Base-by-base conservation (phyloP, 2,113 vertebrate species). In the Tachycineta bicolor region DNA sequence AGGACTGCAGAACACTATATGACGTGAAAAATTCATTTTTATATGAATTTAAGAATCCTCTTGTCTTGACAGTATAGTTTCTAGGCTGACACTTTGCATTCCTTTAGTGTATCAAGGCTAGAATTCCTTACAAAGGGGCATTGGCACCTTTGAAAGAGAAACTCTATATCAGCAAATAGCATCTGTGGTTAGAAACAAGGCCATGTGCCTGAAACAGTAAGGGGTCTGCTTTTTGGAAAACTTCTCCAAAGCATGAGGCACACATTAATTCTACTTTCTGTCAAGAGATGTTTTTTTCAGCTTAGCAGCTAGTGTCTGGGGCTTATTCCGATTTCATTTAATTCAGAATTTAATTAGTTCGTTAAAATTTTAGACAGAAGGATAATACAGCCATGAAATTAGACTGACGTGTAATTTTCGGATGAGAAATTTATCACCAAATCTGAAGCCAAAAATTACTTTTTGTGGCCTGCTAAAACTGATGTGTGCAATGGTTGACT, bases 321-420 rank as follows among this genome's bases (percentile, higher is more conserved):
- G 89, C 43, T 93, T 94, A 91, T 90, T 93, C 73, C 83, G 76
- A 87, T 96, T 96, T 95, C 76, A 94, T 47, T 90, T 95, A 96
- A 92, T 94, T 89, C 83, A 89, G 70, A 95, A 96, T 94, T 76
- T 95, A 96, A 96, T 97, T 94, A 97, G 73, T 91, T 95, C 0
- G 21, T 97, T 91, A 92, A 62, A 74, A 79, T 95, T 95, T 93
- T 91, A 90, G 92, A 89, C 90, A 96, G 92, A 92, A 94, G 76
- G 65, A 94, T 95, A 95, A 92, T 87, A 78, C 43, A 85, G 43
- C 67, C 94, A 83, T 94, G 91, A 97, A 97, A 97, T 96, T 71
- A 92, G 83, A 81, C 37, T 96, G 96, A 96, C 31, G 0, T 85
- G 64, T 83, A 94, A 97, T 97, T 96, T 96, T 88, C 87, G 83